A percentile compares a stretch with the other conserved stretches of the same genome.
Conservation (phyloP, 1,140 invertebrate genomes). For the Augochlora pura region DNA sequence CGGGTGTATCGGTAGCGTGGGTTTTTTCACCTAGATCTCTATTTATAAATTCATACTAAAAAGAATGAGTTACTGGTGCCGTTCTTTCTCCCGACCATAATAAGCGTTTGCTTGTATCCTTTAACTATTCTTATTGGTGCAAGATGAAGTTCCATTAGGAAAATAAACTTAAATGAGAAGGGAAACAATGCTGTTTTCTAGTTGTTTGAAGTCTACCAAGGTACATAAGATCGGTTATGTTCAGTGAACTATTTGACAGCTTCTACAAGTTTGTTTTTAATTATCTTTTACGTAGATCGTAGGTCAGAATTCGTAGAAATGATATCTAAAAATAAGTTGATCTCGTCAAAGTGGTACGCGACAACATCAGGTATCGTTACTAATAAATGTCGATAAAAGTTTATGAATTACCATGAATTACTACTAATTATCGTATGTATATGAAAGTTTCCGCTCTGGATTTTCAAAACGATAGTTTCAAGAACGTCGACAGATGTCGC, state of each 20-base stretch:
- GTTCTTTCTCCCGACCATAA: background rate
- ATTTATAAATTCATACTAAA: background rate
- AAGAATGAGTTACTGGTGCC: background rate
- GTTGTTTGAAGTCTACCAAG: background rate
- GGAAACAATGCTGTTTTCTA: background rate
- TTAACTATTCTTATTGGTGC: background rate
- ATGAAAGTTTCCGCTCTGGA: no score
- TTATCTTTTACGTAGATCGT: background rate
- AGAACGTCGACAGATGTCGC: background rate
- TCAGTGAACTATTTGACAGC: background rate
- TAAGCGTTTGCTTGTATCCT: no score
- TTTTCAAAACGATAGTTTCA: background rate
- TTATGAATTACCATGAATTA: slow-evolving; percentile 16
- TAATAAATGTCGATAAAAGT: slow-evolving; percentile 43
- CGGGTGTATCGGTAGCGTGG: background rate
- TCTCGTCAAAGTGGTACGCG: slow-evolving; percentile 22
- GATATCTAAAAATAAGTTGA: slow-evolving; percentile 65
- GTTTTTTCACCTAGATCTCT: slow-evolving; percentile 16
- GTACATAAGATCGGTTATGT: background rate
- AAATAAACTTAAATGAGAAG: background rate
- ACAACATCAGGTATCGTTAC: slow-evolving; percentile 25
- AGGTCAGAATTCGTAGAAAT: slow-evolving; percentile 47
- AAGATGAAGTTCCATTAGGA: background rate
- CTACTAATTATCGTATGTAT: slow-evolving; percentile 6
- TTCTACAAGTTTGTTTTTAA: slow-evolving; percentile 5